Conservation (phyloP, 1,140 invertebrate species). For the Piezodorus guildinii region DNA sequence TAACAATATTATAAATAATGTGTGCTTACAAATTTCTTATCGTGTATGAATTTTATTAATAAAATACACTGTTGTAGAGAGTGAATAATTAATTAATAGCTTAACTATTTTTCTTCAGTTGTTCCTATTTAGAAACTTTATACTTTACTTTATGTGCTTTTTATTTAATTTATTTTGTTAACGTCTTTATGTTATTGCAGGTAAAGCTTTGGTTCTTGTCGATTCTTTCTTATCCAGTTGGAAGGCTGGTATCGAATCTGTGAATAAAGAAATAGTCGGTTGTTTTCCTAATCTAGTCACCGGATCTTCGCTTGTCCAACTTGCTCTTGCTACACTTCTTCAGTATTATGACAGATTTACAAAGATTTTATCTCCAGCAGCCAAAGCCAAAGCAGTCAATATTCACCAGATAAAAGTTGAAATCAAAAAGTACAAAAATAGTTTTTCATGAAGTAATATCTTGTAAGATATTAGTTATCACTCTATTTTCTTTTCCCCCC, state of each 20-base stretch:
- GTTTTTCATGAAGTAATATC: not conserved
- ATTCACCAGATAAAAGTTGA: constrained; percentile 99
- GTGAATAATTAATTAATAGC: too few species aligned
- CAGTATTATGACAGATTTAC: constrained; percentile 97
- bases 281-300: constrained; percentile 95
- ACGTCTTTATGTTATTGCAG: constrained; percentile 32
- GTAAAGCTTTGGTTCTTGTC: constrained; percentile 68
- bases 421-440: constrained; percentile 90
- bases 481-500: too few species aligned
- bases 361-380: constrained; percentile 83
- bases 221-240: constrained; percentile 82
- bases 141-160: too few species aligned
- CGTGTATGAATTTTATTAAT: too few species aligned
- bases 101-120: too few species aligned
- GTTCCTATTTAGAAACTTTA: too few species aligned
- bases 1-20: too few species aligned
- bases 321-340: constrained; percentile 87
- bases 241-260: constrained; percentile 88
- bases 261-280: constrained; percentile 85
- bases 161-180: too few species aligned
- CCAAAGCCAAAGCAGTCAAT: constrained; percentile 83
- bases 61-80: too few species aligned
- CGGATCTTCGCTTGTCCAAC: constrained; percentile 84
- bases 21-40: too few species aligned
- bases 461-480: too few species aligned